A percentile compares a stretch with the other conserved stretches of the same genome.
phyloP scores from a whole-genome alignment of 92 coral and sea anemone genomes.

The Anthopleura xanthogrammica region DNA sequence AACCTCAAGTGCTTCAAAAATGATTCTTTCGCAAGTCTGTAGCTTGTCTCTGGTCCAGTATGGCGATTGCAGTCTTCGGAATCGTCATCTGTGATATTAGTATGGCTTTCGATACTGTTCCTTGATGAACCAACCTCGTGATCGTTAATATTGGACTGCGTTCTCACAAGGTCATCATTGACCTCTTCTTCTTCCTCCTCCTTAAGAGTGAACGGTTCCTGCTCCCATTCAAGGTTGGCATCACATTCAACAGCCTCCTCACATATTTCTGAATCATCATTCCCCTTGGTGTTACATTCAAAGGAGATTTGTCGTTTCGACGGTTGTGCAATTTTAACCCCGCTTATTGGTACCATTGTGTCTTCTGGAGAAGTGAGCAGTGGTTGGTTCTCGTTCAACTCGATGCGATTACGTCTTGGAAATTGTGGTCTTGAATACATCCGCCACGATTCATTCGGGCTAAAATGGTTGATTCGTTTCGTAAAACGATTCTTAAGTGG shows the following conservation, averaged over 20 bases:
- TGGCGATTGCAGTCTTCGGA: slow-evolving; percentile 8
- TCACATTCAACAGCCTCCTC: slow-evolving; percentile 19
- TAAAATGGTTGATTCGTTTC: slow-evolving; percentile 50
- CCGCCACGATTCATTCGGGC: slow-evolving; percentile 37
- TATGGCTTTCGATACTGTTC: not conserved
- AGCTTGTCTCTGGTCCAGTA: slow-evolving; percentile 14
- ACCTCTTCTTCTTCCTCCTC: slow-evolving; percentile 10
- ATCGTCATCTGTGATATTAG: not conserved
- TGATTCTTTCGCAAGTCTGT: slow-evolving; percentile 35
- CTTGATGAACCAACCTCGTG: slow-evolving; percentile 1
- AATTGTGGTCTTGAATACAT: slow-evolving; percentile 21
- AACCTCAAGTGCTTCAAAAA: slow-evolving; percentile 32
- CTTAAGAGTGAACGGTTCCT: slow-evolving; percentile 39
- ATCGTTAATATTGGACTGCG: not conserved
- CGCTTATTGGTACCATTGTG: slow-evolving; percentile 9
- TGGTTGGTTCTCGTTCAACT: slow-evolving; percentile 25
- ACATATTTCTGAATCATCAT: not conserved
- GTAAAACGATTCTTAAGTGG: slow-evolving; percentile 22
- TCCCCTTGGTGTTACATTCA: not conserved
- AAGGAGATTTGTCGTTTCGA: slow-evolving; percentile 19
- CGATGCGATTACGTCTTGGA: slow-evolving; percentile 17
- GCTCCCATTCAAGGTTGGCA: slow-evolving; percentile 59
- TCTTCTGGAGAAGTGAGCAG: slow-evolving; percentile 28
- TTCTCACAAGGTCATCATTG: not conserved
- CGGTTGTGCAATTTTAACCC: slow-evolving; percentile 14